phyloP scores from a whole-genome alignment of 2,797 vertebrate species.

The Calcarius lapponicus region DNA sequence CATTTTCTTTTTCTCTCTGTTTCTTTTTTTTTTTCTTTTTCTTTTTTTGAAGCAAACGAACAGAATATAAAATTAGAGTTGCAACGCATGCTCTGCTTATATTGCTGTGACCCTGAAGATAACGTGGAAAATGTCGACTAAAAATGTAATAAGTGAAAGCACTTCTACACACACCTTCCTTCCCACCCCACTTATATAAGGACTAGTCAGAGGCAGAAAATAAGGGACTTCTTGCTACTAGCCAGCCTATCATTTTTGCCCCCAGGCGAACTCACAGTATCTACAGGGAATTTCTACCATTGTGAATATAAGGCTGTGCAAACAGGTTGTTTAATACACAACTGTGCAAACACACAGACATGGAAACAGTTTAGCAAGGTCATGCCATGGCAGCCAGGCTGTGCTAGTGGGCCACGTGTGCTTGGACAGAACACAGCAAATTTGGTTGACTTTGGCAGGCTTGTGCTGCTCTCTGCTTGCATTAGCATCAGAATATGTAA shows the following conservation, averaged over 20 bases:
- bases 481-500: neutral
- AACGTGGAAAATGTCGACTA: neutral
- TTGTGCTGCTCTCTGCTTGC: neutral
- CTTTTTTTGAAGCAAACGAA: neutral
- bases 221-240: neutral
- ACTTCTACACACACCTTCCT: neutral
- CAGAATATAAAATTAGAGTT: constrained; percentile 10
- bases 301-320: neutral
- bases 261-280: neutral
- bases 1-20: neutral
- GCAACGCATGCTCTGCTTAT: neutral
- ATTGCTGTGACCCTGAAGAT: neutral
- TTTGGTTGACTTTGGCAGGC: neutral
- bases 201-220: neutral
- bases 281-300: neutral
- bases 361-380: neutral
- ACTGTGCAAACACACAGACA: neutral
- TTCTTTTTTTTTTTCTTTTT: neutral
- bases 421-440: neutral
- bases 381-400: neutral
- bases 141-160: neutral
- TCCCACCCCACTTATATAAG: neutral
- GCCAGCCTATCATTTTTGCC: neutral
- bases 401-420: neutral
- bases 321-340: neutral